A percentile compares a stretch with the other conserved stretches of the same genome.
These are phyloP conservation scores for Oxyteleia sp. DNA, from an alignment of 2,888 invertebrate genomes.

Conservation along the genomic window DNA sequence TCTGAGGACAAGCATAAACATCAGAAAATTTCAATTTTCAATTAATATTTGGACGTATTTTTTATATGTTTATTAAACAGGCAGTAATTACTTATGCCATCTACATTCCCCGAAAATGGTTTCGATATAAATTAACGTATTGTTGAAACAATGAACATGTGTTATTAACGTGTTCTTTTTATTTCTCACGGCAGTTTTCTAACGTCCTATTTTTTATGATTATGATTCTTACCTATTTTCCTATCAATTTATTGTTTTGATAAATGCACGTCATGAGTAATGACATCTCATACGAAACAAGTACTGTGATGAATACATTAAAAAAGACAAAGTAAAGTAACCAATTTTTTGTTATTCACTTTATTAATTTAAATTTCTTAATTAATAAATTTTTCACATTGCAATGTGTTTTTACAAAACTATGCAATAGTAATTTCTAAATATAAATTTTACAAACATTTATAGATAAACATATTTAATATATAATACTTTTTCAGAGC, in stretches of 20 bases:
- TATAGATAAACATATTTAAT: no score
- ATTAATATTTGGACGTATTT: neutral
- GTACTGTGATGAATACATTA: neutral
- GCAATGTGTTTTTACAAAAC: no score
- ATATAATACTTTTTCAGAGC: no score
- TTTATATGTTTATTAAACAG: neutral
- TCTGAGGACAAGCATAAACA: neutral
- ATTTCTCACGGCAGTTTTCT: conserved; percentile 18
- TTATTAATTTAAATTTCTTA: no score
- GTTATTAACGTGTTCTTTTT: conserved; percentile 9
- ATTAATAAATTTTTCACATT: no score
- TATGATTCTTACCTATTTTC: conserved; percentile 24
- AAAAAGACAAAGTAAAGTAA: conserved; percentile 1
- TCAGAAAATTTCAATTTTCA: neutral
- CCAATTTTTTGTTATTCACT: no score
- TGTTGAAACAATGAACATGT: neutral
- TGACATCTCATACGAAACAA: conserved; percentile 4
- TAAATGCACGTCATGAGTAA: conserved; percentile 39
- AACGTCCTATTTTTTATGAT: conserved; percentile 27
- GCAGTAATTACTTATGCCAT: neutral
- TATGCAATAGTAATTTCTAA: no score
- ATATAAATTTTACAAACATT: no score
- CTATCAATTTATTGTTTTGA: conserved; percentile 45
- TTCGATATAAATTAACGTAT: neutral
- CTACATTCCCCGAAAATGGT: neutral